Evolutionary conservation across 2,113 vertebrate species (phyloP).

Genomic region (Felis chaus): DNA sequence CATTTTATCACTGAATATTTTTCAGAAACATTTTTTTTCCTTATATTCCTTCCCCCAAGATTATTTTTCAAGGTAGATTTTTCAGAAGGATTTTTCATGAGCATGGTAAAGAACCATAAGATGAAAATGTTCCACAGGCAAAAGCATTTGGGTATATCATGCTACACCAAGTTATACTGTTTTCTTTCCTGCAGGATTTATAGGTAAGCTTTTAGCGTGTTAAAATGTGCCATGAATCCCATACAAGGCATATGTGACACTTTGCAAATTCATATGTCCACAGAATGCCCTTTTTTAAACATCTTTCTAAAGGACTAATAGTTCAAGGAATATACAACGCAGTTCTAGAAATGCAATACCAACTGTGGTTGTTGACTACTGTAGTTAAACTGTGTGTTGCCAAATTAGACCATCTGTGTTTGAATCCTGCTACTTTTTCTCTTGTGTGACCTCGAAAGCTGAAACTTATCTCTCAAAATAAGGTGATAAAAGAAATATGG

Average conservation of each 20-base stretch:
- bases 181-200: not conserved
- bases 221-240: constrained; percentile 5
- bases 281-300: not conserved
- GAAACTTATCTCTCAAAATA: not conserved
- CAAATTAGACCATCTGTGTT: not conserved
- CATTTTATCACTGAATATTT: not conserved
- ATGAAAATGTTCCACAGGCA: not conserved
- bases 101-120: not conserved
- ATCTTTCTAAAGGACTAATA: not conserved
- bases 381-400: not conserved
- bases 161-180: not conserved
- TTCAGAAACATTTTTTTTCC: not conserved
- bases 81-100: not conserved
- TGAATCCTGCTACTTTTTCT: constrained; percentile 2
- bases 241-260: not conserved
- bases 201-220: not conserved
- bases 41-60: not conserved
- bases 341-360: not conserved
- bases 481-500: not conserved
- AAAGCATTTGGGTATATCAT: not conserved
- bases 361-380: not conserved
- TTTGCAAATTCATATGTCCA: not conserved
- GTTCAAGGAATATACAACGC: not conserved
- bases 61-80: not conserved
- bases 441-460: not conserved